Base-by-base conservation (phyloP, 1,140 invertebrate genomes). In the Ceratoteleas bidentatus region DNA sequence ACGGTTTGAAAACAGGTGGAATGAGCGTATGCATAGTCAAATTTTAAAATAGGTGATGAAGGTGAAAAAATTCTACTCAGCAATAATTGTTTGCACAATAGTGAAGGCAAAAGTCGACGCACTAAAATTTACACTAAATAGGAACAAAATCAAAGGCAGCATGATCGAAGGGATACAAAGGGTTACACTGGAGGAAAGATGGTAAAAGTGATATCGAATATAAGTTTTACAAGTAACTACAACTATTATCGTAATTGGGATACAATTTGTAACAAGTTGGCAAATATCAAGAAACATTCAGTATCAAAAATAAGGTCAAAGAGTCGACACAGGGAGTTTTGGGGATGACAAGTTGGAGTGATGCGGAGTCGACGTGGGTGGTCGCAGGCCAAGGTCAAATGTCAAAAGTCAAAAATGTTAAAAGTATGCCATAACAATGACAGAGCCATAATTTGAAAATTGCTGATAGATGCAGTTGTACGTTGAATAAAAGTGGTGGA, bases 401-500 rank as follows among this genome's bases (percentile, higher is more conserved):
- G 15, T 58, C n/a, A 57, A 57, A 50, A 56, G 60, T 65, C 50
- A 45, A 66, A 45, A 68, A 68, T 68, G 40, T 16, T 15, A 57
- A 68, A 68, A 68, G 8, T 47, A 57, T 49, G 65, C 33, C 65
- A 68, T 57, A 68, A 49, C 65, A 61, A 43, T 38, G 53, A 38
- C n/a, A 38, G 36, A 56, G 24, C 62, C 15, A 38, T 36, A 54
- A 57, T 58, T 50, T 9, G n/a, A 52, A 57, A 38, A 52, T 58
- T 58, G 47, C 33, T 13, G 40, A 8, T 50, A 60, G 40, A 69
- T 58, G 54, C 54, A 64, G 11, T 62, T 38, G 5, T 65, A 9
- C 54, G 38, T 8, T 61, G 47, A 56, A 62, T 60, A 75, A 58
- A 32, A 66, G 62, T 60, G 62, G 45, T 75, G 54, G 56, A 24